These are phyloP conservation scores for Drosophila pachea DNA, from an alignment of 1,140 invertebrate genomes.

Conservation along the genomic window DNA sequence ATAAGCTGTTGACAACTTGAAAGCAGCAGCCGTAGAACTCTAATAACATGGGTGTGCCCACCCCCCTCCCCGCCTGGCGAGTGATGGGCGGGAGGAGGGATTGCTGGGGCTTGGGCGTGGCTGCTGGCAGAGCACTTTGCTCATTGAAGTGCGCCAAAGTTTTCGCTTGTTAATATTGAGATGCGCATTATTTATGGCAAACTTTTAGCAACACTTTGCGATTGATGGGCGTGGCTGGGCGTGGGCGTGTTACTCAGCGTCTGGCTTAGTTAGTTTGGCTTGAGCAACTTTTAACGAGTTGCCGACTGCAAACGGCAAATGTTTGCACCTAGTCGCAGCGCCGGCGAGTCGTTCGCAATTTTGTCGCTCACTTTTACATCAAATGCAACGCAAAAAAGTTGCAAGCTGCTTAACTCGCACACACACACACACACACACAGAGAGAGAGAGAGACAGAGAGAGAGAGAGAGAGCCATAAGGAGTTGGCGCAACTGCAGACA, in stretches of 20 bases:
- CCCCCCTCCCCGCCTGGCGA: no score
- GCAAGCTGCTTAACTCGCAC: conserved; percentile 47
- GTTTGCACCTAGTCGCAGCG: conserved; percentile 33
- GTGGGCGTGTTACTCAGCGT: background rate
- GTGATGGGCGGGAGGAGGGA: no score
- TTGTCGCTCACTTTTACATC: conserved; percentile 39
- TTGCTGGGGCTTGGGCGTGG: no score
- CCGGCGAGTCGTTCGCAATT: conserved; percentile 13
- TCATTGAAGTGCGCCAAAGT: conserved; percentile 67
- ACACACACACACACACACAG: conserved; percentile 7
- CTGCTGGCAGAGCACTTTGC: conserved; percentile 52
- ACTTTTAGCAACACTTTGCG: conserved; percentile 63
- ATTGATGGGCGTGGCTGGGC: conserved; percentile 40
- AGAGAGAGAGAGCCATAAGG: no score
- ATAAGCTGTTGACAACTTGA: conserved; percentile 64
- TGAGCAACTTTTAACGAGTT: conserved; percentile 68
- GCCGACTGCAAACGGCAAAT: conserved; percentile 34
- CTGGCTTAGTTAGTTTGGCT: conserved; percentile 16
- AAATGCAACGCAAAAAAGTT: conserved; percentile 31
- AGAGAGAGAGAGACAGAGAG: no score
- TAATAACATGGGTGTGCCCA: background rate
- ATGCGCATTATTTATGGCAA: conserved; percentile 70
- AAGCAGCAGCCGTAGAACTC: conserved; percentile 34
- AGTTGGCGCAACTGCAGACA: conserved; percentile 33
- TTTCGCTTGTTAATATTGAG: conserved; percentile 75